Percentiles rank a stretch among this genome's conserved stretches.
phyloP scores from a whole-genome alignment of 2,797 vertebrate species.

The Cuniculus paca region DNA sequence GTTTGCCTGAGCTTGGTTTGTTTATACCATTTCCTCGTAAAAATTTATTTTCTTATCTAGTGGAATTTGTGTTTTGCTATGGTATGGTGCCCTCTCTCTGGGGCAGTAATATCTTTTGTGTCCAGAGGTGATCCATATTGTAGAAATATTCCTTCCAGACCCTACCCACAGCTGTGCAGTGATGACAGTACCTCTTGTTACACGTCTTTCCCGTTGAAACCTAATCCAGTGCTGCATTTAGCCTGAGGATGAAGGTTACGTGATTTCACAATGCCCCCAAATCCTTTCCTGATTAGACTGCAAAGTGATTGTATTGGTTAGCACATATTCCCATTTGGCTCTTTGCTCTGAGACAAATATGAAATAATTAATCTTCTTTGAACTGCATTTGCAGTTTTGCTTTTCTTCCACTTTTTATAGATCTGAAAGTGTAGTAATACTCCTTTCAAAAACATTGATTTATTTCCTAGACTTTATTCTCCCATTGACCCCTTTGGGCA shows the following conservation, averaged over 20 bases:
- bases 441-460: constrained; percentile 15
- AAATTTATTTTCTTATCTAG: constrained; percentile 53
- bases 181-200: background rate
- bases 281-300: constrained; percentile 61
- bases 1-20: constrained; percentile 42
- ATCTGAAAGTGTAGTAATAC: constrained; percentile 16
- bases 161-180: constrained; percentile 31
- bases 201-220: constrained; percentile 44
- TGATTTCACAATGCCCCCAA: background rate
- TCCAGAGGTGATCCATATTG: constrained; percentile 26
- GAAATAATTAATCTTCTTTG: constrained; percentile 73
- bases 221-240: background rate
- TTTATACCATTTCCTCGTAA: constrained; percentile 52
- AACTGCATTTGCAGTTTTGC: constrained; percentile 56
- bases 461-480: background rate
- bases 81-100: background rate
- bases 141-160: constrained; percentile 39
- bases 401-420: constrained; percentile 56
- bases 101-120: constrained; percentile 51
- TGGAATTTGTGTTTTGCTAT: constrained; percentile 26
- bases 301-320: constrained; percentile 54
- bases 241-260: background rate
- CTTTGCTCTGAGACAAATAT: constrained; percentile 55
- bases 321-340: background rate
- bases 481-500: background rate